Evolutionary conservation across 2,888 invertebrate genomes (phyloP), one percentile per base, ranked within the genome.

Genomic region (Hirtodrosophila histrioides): DNA sequence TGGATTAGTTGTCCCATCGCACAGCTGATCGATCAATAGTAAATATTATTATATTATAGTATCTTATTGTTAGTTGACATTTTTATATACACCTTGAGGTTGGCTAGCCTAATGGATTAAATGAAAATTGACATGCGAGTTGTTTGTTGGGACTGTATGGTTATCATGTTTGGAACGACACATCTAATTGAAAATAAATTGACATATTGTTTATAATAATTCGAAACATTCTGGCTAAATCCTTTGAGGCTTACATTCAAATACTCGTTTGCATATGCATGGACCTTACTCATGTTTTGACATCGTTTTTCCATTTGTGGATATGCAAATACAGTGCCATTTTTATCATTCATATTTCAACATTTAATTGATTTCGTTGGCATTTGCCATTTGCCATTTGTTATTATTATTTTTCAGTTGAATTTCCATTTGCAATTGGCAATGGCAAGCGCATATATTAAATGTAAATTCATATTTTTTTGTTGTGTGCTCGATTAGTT

Each of bases 121-220:
- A 75, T 54, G 29, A 75, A 72, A 86, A 86, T 83, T 83, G 86
- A 86, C 83, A 75, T 75, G 69, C 72, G 24, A 61, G 58, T 37
- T 53, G 17, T 23, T 23, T 37, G 27, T 27, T 27, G 33, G n/a
- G n/a, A 6, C 10, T 35, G 23, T 43, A 12, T 0, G 37, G 11
- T 17, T 56, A 48, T 35, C 11, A 27, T n/a, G 10, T 62, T 39
- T 24, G 39, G 31, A 33, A 5, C 31, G 33, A 51, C 46, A 66
- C 55, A 60, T 68, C 60, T 80, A 82, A 82, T 82, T 82, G 80
- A 75, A 86, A 80, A 73, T 51, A 86, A 83, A 83, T 83, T 83
- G 82, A 83, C 86, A 75, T 68, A 65, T 78, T 27, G 29, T 54
- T 62, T 68, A 9, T 44, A 35, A 41, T 58, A 55, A 23, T 11